Evolutionary conservation across 2,113 vertebrate genomes (phyloP).

Genomic region (Microtus montanus): DNA sequence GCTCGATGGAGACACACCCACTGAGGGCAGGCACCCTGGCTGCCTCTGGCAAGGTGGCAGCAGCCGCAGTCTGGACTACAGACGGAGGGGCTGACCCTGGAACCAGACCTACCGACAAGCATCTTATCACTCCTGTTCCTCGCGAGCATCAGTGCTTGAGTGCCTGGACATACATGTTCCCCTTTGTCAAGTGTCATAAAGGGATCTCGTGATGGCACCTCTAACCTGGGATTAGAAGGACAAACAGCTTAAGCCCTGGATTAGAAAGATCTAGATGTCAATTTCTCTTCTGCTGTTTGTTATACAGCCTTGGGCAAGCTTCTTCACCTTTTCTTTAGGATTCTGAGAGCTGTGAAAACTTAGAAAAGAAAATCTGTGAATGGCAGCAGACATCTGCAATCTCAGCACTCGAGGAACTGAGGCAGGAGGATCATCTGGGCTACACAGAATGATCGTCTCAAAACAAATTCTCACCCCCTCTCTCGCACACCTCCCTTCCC

Average conservation of each 20-base stretch:
- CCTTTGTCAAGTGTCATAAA: not conserved
- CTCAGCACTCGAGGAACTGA: not conserved
- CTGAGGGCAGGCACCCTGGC: not conserved
- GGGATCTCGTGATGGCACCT: not conserved
- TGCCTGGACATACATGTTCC: not conserved
- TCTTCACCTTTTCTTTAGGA: not conserved
- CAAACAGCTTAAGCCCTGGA: not conserved
- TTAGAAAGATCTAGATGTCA: not conserved
- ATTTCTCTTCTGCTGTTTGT: not conserved
- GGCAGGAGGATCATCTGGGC: not conserved
- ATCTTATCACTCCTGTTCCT: not conserved
- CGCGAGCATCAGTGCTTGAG: not conserved
- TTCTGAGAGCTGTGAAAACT: not conserved
- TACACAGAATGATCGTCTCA: not conserved
- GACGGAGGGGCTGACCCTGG: not conserved
- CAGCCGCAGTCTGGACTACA: not conserved
- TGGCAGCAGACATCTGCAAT: not conserved
- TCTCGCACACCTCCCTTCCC: not conserved
- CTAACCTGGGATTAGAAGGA: not conserved
- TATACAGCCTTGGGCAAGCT: not conserved
- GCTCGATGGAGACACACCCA: no score
- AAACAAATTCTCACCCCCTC: not conserved
- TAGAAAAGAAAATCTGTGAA: not conserved
- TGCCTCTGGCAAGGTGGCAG: not conserved
- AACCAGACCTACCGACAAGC: not conserved